Evolutionary conservation across 2,113 vertebrate species (phyloP).

Genomic region (Merops nubicus): DNA sequence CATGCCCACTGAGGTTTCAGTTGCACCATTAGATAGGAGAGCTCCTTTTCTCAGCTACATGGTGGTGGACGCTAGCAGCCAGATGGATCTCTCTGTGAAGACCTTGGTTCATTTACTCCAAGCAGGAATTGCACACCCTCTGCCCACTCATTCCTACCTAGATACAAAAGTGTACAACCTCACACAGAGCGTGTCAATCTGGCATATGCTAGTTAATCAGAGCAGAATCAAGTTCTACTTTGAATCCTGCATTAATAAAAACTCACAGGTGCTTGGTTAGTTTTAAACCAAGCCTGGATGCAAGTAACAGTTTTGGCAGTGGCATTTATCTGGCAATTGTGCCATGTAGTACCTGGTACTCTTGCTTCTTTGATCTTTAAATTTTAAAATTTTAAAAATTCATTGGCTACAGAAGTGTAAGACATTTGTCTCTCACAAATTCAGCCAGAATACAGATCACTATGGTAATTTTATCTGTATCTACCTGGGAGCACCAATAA

Average conservation of each 20-base stretch:
- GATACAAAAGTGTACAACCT: constrained; percentile 19
- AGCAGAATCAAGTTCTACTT: background rate
- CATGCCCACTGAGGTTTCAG: background rate
- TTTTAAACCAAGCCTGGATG: background rate
- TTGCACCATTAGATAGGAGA: background rate
- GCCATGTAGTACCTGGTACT: background rate
- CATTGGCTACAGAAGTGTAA: background rate
- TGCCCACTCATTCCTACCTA: constrained; percentile 10
- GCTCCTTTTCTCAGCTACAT: background rate
- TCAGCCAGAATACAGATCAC: background rate
- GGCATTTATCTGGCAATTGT: background rate
- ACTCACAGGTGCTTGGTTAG: background rate
- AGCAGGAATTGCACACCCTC: background rate
- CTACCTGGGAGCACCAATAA: background rate
- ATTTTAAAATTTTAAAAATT: too few relatives aligned
- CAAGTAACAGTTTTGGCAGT: background rate
- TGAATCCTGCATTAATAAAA: background rate
- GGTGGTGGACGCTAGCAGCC: background rate
- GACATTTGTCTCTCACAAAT: background rate
- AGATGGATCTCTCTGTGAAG: constrained; percentile 33
- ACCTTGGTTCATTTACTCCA: constrained; percentile 36
- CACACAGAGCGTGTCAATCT: background rate
- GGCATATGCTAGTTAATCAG: background rate
- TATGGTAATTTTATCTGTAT: background rate
- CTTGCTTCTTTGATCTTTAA: background rate